Evolutionary conservation across 2,888 invertebrate genomes (phyloP).

Genomic region (Microdon myrmicae): DNA sequence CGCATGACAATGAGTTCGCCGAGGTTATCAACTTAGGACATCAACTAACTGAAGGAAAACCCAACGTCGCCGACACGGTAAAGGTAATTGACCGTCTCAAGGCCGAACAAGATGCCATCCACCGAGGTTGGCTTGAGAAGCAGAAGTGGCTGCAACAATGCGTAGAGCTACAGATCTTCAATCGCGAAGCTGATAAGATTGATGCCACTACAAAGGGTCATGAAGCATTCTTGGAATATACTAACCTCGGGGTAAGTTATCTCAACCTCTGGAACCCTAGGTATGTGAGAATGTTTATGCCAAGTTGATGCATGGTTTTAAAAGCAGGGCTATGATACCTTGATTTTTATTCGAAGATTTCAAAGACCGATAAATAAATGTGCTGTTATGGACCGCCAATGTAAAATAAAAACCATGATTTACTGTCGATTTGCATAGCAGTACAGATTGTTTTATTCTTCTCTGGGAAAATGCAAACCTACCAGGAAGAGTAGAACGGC

Average conservation of each 20-base stretch:
- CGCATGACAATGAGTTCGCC: constrained; percentile 87
- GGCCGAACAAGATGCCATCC: constrained; percentile 80
- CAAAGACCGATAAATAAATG: too few relatives aligned
- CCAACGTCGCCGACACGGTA: constrained; percentile 78
- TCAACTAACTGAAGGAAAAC: constrained; percentile 79
- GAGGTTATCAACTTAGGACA: constrained; percentile 84
- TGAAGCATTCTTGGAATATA: constrained; percentile 90
- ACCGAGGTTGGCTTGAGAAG: constrained; percentile 85
- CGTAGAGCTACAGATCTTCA: constrained; percentile 89
- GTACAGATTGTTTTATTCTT: too few relatives aligned
- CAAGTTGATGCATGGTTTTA: too few relatives aligned
- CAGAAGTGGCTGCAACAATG: constrained; percentile 87
- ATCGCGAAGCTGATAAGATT: constrained; percentile 95
- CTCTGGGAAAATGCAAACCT: background rate
- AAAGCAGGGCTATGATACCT: too few relatives aligned
- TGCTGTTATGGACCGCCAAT: too few relatives aligned
- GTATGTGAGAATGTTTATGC: too few relatives aligned
- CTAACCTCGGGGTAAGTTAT: constrained; percentile 81
- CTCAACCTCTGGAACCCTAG: background rate
- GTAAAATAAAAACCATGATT: too few relatives aligned
- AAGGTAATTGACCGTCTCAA: constrained; percentile 78
- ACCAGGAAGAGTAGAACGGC: too few relatives aligned
- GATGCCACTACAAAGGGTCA: constrained; percentile 95
- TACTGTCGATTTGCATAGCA: too few relatives aligned
- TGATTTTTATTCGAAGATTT: too few relatives aligned